Conservation (phyloP, 2,113 vertebrate genomes). For the Sterna hirundo region DNA sequence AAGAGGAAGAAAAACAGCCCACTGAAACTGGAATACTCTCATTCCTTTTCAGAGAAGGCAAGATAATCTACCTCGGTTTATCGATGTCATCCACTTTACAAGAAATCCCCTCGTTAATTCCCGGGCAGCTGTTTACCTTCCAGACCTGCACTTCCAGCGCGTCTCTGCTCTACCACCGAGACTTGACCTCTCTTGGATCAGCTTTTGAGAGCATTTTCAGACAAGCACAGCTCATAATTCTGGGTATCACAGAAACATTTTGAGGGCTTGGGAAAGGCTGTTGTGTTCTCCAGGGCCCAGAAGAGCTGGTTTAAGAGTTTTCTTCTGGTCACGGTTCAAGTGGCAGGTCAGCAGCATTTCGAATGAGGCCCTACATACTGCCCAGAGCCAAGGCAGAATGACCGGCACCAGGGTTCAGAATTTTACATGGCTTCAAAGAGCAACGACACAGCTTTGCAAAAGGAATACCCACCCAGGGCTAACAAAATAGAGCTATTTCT, state of each 20-base stretch:
- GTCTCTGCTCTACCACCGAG: not conserved
- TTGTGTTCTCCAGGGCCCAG: not conserved
- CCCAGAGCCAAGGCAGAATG: not conserved
- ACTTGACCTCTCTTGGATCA: not conserved
- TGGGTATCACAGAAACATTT: not conserved
- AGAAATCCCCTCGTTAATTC: not conserved
- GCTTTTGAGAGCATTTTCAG: not conserved
- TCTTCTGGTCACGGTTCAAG: not conserved
- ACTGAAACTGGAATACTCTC: conserved; percentile 18
- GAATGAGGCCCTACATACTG: not conserved
- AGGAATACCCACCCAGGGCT: not conserved
- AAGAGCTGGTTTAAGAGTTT: not conserved
- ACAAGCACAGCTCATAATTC: not conserved
- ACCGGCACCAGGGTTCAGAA: not conserved
- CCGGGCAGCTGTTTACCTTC: not conserved
- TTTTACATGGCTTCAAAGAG: not conserved
- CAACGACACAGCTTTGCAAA: not conserved
- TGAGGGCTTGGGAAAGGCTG: not conserved
- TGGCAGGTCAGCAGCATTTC: not conserved
- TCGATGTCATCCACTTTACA: not conserved
- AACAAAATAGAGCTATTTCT: not conserved
- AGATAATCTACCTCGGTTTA: conserved; percentile 14
- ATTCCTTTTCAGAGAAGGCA: conserved; percentile 21
- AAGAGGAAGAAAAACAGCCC: not conserved
- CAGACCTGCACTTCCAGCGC: not conserved